Evolutionary conservation across 2,888 invertebrate species (phyloP).

Genomic region (Celastrina argiolus): DNA sequence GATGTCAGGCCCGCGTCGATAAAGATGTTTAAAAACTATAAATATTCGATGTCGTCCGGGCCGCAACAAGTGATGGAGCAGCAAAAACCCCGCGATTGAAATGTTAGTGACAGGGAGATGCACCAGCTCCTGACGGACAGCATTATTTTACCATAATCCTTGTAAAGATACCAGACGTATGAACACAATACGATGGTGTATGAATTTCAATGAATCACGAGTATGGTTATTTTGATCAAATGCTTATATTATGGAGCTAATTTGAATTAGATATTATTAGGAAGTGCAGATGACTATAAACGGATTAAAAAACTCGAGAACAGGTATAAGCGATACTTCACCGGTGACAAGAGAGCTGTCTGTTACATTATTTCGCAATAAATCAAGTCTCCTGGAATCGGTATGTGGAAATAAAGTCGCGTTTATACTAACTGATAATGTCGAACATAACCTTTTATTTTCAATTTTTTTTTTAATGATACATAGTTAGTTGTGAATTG

Average conservation of each 20-base stretch:
- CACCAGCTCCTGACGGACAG: conserved; percentile 72
- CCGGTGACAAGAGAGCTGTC: conserved; percentile 31
- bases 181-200: conserved; percentile 65
- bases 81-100: conserved; percentile 73
- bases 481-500: neutral
- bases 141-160: conserved; percentile 76
- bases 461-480: neutral
- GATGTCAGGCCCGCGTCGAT: conserved; percentile 70
- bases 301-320: conserved; percentile 32
- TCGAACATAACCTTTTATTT: neutral
- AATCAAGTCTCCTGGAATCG: conserved; percentile 32
- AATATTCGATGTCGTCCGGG: conserved; percentile 65
- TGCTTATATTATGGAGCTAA: conserved; percentile 55
- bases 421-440: conserved; percentile 24
- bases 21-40: conserved; percentile 73
- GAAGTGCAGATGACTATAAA: conserved; percentile 39
- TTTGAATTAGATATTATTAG: conserved; percentile 50
- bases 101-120: conserved; percentile 74
- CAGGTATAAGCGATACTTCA: conserved; percentile 36
- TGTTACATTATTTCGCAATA: conserved; percentile 38
- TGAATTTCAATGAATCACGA: conserved; percentile 70
- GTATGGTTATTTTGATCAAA: conserved; percentile 64
- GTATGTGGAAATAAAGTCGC: conserved; percentile 27
- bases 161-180: conserved; percentile 68
- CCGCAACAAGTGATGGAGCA: conserved; percentile 57